Evolutionary conservation across 2,888 invertebrate genomes (phyloP), one percentile per base, ranked within the genome.

Genomic region (Coelinius sp.): DNA sequence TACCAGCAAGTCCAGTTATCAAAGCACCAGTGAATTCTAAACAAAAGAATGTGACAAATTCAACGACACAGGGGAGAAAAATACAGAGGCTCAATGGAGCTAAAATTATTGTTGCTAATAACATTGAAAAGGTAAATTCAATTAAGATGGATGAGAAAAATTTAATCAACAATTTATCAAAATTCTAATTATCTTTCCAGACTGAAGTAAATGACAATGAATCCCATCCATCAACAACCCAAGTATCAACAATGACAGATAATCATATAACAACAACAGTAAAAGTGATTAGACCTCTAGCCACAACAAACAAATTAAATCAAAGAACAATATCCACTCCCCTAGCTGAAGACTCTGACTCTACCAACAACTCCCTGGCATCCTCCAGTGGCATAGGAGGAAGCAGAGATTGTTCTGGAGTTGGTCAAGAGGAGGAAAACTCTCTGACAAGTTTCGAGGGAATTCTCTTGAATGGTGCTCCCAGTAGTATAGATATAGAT

Each of bases 401-500:
- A 1, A 88, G 88, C 76, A 84, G 88, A 24, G 88, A 88, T 74
- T 88, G 87, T 73, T 85, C 86, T 1, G 88, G 88, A 12, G 89
- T 89, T n/a, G 90, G 90, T 6, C 87, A 89, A 27, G 90, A 90
- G n/a, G 91, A 91, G 65, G 92, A 92, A 65, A 91, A 90, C 81
- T 91, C 91, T 0, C 83, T 91, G 44, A 91, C 91, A 10, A 91
- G 92, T 81, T 92, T 92, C 82, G 92, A 92, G 77, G 92, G 92
- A 24, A 88, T 92, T 53, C 84, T 92, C 3, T 82, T 91, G 46
- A 92, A 92, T 78, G 92, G 90, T 71, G 89, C 90, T 44, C 89
- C 91, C 2, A 89, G 89, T 73, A 86, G 86, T 63, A 78, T 88
- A 44, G 89, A 89, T 56, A 89, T 90, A 24, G 91, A 91, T 72